Evolutionary conservation across 2,797 vertebrate genomes (phyloP), one percentile per base, ranked within the genome.

Genomic region (Sphaeramia orbicularis): DNA sequence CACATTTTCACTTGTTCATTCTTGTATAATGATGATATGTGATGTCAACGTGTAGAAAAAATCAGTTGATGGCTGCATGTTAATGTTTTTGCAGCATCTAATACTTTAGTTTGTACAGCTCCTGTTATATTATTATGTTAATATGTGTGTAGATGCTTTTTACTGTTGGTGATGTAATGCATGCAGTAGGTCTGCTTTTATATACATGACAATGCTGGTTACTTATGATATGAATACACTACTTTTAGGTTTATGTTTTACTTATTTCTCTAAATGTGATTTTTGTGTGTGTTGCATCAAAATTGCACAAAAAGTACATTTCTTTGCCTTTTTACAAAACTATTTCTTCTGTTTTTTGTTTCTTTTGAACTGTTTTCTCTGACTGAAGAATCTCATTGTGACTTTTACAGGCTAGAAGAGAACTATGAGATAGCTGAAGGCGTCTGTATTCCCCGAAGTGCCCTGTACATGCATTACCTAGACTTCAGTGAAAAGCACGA

Each of bases 361-460:
- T 38, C 4, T 14, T 27, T 4, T 48, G 8, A 43, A 15, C 9
- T 32, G n/a, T 51, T 64, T 27, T 18, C 30, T 2, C 36, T 6
- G 4, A 11, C 35, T 86, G 50, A 82, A 21, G 5, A 66, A 50
- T 40, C 3, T 37, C 2, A 0, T 56, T 59, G 40, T 78, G 10
- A 60, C 86, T 10, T 75, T 85, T 65, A 6, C 92, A 99, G 98
- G 98, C 86, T 99, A 92, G 98, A 99, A 84, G 97, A 98, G 87
- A 99, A 99, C 90, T 99, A 99, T 12, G 98, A 99, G 91, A 99
- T 99, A 44, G 96, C 98, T 0, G 98, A 99, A 92, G 98, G 98
- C 0, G 98, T 99, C 56, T 99, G 98, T 75, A 98, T 99, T 57
- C 98, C 98, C 27, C 94, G 98, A 65, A 99, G 97, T 7, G 97